Evolutionary conservation across 2,888 invertebrate genomes (phyloP), one percentile per base, ranked within the genome.

Genomic region (Cephus nigrinus): DNA sequence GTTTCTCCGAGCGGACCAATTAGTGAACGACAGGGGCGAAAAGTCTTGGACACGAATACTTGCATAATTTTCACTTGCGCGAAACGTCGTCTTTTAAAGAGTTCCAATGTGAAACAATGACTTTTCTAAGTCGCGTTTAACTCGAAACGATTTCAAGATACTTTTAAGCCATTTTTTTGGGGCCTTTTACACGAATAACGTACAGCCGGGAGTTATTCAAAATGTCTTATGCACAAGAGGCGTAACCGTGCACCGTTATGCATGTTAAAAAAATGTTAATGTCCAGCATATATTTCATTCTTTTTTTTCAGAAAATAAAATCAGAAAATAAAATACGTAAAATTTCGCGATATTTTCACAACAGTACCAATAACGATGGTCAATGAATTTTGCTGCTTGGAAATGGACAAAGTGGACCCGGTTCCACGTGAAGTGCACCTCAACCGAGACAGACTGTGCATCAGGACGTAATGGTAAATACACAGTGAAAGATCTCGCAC

Each of bases 401-500:
- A 55, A 9, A 15, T 55, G 55, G 31, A 33, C 71, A 33, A 71
- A 12, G 71, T 33, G 71, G 15, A 32, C 32, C 71, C 71, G 32
- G 71, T 71, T 71, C 71, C 71, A 33, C 71, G 31, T 23, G 71
- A 86, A 85, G 85, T 85, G 85, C 83, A 85, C 84, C 83, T 83
- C 78, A 80, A 79, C 84, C 83, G 89, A 89, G 88, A 88, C 88
- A 88, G 88, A 88, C 89, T 91, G 55, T 55, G 90, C 90, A 90
- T 88, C 88, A 86, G 81, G 86, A 86, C 85, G 88, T 90, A 88
- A 89, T 89, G 88, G 89, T 88, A 90, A 91, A 90, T 85, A 90
- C 82, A 84, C 86, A 81, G 80, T 80, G 86, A 90, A 90, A 91
- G 90, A 91, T 89, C 88, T 91, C 91, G 86, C 91, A 91, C 91